Evolutionary conservation across 2,888 invertebrate genomes (phyloP), one percentile per base, ranked within the genome.

Genomic region (Cataglyphis altisquamis): DNA sequence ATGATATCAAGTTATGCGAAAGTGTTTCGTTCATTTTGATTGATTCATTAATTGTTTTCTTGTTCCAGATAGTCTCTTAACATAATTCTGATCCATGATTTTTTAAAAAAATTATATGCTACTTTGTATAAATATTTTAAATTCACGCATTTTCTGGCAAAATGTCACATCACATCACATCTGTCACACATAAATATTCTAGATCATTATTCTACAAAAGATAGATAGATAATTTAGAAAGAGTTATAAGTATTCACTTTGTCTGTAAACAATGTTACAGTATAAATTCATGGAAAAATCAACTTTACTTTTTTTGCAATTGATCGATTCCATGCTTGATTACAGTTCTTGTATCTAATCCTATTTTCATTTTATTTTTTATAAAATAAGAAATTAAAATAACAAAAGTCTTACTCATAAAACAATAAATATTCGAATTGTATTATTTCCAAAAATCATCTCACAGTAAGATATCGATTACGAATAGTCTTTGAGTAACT

Each of bases 21-120:
- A 2, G 10, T 41, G 3, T 32, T 41, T n/a, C 21, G 1, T 36
- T 45, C 45, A 62, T 32, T 57, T 32, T 57, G 12, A 55, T 1
- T 5, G 41, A 70, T 70, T 78, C 1, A 45, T 70, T 60, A 60
- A 72, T 18, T 29, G 4, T 29, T 48, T 70, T 6, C 12, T 72
- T 60, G 10, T 21, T 25, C 3, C 15, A 21, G 8, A 25, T 18
- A 36, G 6, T 41, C 9, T 1, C n/a, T 67, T 39, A 18, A 55
- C 1, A 10, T 68, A 32, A 41, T 21, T 57, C 8, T 52, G 68
- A 78, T 29, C 1, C 12, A 48, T 57, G 32, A 63, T 52, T 3
- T 67, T 29, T 67, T 45, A 5, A 41, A 10, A 25, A 25, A 60
- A 12, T 29, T 29, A 25, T 60, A 25, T 60, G 12, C 6, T n/a